phyloP scores from a whole-genome alignment of 2,113 vertebrate species.

The Grammomys surdaster region DNA sequence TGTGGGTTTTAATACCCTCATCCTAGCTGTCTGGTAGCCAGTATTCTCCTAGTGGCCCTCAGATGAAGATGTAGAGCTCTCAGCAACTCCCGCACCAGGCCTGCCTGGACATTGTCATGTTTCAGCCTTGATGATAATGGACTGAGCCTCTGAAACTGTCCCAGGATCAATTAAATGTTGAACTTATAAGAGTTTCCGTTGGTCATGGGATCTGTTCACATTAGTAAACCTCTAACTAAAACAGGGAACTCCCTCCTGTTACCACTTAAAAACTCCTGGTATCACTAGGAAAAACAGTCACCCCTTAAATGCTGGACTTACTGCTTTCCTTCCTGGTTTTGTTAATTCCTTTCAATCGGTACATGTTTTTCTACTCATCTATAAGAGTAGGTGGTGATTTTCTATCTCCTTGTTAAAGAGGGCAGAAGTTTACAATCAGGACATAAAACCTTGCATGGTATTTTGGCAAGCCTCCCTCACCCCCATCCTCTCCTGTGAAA shows the following conservation, averaged over 20 bases:
- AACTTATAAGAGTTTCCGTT: no score
- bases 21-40: no score
- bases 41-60: no score
- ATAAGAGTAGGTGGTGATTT: not conserved
- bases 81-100: no score
- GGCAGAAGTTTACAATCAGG: not conserved
- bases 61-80: no score
- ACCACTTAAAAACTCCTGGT: not conserved
- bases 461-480: not conserved
- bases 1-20: no score
- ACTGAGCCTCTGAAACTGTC: no score
- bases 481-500: not conserved
- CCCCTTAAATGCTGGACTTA: not conserved
- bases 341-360: not conserved
- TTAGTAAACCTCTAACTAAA: no score
- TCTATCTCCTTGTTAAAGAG: not conserved
- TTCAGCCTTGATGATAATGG: no score
- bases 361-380: not conserved
- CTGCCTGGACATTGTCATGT: no score
- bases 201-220: no score
- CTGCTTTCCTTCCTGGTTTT: not conserved
- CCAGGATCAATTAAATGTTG: no score
- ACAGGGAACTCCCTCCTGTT: not conserved
- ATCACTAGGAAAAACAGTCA: slow-evolving; percentile 7
- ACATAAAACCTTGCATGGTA: not conserved